These are phyloP conservation scores for Anthopleura xanthogrammica DNA, from an alignment of 92 coral and sea anemone species.

Conservation along the genomic window DNA sequence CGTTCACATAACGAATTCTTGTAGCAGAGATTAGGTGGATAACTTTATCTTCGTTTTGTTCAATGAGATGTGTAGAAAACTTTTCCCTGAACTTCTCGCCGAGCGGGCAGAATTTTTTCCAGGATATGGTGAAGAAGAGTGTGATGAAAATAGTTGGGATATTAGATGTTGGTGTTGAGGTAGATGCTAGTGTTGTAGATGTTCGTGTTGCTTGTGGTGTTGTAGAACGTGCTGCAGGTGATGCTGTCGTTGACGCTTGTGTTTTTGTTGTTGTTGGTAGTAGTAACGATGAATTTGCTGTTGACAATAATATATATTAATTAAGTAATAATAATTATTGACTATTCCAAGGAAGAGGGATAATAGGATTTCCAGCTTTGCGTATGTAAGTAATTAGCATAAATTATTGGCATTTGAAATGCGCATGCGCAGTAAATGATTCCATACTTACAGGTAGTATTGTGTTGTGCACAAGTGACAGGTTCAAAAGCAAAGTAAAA, in stretches of 20 bases:
- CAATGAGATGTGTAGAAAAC: slow-evolving; percentile 18
- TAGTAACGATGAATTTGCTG: neutral
- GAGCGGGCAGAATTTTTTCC: neutral
- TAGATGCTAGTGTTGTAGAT: neutral
- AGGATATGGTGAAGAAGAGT: neutral
- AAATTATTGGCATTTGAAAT: no score
- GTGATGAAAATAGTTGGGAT: neutral
- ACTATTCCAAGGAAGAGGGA: neutral
- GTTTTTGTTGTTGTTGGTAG: neutral
- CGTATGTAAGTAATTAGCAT: no score
- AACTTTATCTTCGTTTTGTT: slow-evolving; percentile 9
- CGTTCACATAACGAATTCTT: slow-evolving; percentile 45
- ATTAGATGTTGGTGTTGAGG: neutral
- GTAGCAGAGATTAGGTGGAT: slow-evolving; percentile 8
- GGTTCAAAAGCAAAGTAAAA: neutral
- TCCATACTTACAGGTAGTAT: neutral
- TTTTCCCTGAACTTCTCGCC: neutral
- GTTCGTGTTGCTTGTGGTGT: neutral
- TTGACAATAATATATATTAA: neutral
- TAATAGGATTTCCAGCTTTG: neutral
- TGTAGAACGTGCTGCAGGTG: neutral
- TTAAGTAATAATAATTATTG: neutral
- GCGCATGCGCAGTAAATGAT: no score
- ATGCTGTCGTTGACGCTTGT: neutral
- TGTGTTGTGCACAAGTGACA: neutral